Evolutionary conservation across 2,797 vertebrate species (phyloP), one percentile per base, ranked within the genome.

Genomic region (Hyperoplus immaculatus): DNA sequence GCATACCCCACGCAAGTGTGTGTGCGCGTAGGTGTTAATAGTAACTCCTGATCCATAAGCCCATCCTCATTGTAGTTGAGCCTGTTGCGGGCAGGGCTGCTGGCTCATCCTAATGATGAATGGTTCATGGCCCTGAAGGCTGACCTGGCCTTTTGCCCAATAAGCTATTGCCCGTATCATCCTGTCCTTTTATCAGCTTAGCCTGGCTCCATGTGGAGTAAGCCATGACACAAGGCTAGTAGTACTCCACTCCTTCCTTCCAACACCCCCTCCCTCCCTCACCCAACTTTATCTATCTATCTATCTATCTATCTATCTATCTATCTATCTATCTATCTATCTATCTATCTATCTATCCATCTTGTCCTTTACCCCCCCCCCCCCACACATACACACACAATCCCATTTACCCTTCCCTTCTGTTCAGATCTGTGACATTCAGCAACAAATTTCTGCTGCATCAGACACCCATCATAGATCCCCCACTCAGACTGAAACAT

Each of bases 381-480:
- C 14, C 49, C 11, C 67, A 14, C 51, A 29, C 29, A 29, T 3
- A 29, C 29, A 29, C 29, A 29, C 29, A 29, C 39, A 13, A 43
- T 62, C 76, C 75, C 78, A 64, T 78, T 77, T 69, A 67, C 77
- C 63, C 54, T 8, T 78, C 82, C 67, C 72, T 71, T 75, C 75
- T 82, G 69, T 87, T 93, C 88, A 84, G 83, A 92, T 94, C 88
- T 77, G 87, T 93, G 90, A 92, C 89, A 93, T 93, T 93, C 91
- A 93, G 90, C 92, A 93, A 87, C 90, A 93, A 88, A 91, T 90
- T 93, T 95, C 86, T 94, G 93, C 94, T 94, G 93, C 89, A 86
- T 95, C 94, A 95, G 90, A 90, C 81, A 59, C 91, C 85, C 86
- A 88, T 88, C 93, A 90, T 68, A 90, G 88, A 89, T 89, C 87